Evolutionary conservation across 2,113 vertebrate genomes (phyloP).

Genomic region (Hiodon tergisus): DNA sequence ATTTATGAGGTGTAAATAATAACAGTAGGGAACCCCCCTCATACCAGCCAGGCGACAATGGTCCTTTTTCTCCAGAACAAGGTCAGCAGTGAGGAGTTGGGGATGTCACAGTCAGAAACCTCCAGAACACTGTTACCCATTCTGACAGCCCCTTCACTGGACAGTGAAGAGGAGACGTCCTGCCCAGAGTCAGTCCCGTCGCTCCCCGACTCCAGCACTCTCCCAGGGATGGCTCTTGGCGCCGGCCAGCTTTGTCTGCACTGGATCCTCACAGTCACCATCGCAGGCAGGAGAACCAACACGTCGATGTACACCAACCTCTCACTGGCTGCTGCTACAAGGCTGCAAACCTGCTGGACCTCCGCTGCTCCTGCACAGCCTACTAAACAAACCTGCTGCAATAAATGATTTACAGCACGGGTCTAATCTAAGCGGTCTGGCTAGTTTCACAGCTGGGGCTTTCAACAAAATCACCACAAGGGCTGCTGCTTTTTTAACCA

Average conservation of each 20-base stretch:
- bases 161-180: not conserved
- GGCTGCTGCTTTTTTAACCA: not conserved
- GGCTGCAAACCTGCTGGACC: not conserved
- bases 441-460: not conserved
- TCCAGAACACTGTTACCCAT: conserved; percentile 41
- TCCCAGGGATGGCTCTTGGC: conserved; percentile 42
- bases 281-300: conserved; percentile 36
- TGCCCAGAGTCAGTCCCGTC: not conserved
- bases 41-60: not conserved
- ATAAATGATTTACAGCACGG: too few relatives aligned
- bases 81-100: conserved; percentile 17
- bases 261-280: conserved; percentile 32
- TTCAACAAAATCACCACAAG: not conserved
- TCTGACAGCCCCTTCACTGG: conserved; percentile 10
- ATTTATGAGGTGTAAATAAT: not conserved
- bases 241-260: conserved; percentile 17
- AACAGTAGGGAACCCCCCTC: not conserved
- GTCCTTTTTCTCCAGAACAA: not conserved
- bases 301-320: too few relatives aligned
- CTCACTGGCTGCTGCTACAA: not conserved
- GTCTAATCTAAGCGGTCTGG: too few relatives aligned
- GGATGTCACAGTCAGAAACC: conserved; percentile 41
- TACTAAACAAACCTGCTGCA: not conserved
- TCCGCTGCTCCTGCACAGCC: not conserved
- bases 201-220: not conserved